Percentiles rank a stretch among this genome's conserved stretches.
Conservation (phyloP, 2,888 invertebrate genomes). For the Halictus ligatus region DNA sequence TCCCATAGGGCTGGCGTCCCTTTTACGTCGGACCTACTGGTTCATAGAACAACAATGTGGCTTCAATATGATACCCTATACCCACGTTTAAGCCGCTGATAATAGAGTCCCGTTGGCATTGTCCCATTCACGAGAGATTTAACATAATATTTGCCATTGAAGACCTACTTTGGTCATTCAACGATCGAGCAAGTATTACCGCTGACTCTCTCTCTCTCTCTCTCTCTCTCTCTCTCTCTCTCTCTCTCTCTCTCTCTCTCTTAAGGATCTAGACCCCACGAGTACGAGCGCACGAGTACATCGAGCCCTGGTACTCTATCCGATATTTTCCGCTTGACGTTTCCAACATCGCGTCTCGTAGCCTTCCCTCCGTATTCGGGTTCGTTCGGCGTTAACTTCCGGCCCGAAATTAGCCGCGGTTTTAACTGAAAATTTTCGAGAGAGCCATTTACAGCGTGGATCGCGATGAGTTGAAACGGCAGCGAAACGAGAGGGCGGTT, state of each 20-base stretch:
- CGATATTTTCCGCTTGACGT: not conserved
- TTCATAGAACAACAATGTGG: conserved; percentile 77
- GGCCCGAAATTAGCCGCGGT: not conserved
- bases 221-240: not conserved
- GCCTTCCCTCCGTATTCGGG: not conserved
- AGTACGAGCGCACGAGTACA: not conserved
- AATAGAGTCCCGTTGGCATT: conserved; percentile 78
- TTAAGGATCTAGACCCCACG: not conserved
- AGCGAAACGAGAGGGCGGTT: not conserved
- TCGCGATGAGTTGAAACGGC: not conserved
- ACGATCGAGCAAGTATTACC: conserved; percentile 29
- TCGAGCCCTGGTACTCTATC: not conserved
- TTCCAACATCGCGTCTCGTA: not conserved
- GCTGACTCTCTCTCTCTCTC: not conserved
- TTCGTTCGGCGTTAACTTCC: not conserved
- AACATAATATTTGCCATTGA: conserved; percentile 84
- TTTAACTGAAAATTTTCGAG: conserved; percentile 19
- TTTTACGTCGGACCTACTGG: conserved; percentile 67
- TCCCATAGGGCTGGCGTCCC: conserved; percentile 75
- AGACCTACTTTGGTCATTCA: conserved; percentile 76
- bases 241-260: not conserved
- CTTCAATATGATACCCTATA: conserved; percentile 78
- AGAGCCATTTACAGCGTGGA: not conserved
- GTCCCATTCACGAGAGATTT: conserved; percentile 82
- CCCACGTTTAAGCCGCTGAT: conserved; percentile 78